Evolutionary conservation across 2,888 invertebrate genomes (phyloP).

Genomic region (Patella ulyssiponensis): DNA sequence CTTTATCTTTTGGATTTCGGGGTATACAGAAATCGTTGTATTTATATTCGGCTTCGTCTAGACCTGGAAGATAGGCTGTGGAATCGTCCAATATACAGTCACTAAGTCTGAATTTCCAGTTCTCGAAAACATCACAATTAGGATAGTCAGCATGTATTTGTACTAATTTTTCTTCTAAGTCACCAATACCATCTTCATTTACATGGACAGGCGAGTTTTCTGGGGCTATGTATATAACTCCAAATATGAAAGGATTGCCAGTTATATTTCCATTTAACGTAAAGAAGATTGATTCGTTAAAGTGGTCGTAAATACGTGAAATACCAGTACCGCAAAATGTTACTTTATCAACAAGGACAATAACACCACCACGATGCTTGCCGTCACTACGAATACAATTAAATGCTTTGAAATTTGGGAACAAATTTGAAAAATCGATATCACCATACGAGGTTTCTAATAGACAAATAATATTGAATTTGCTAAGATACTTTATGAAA

Average conservation of each 20-base stretch:
- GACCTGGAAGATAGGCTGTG: neutral
- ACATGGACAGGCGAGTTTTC: neutral
- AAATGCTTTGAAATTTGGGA: neutral
- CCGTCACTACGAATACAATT: neutral
- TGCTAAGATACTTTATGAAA: neutral
- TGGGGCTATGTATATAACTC: neutral
- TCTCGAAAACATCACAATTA: neutral
- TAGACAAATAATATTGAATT: neutral
- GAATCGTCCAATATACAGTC: constrained; percentile 7
- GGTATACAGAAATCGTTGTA: neutral
- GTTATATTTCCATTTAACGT: neutral
- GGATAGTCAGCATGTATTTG: neutral
- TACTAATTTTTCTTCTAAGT: neutral
- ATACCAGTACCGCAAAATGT: neutral
- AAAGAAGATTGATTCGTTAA: neutral
- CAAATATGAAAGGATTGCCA: neutral
- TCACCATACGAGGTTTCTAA: neutral
- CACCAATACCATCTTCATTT: neutral
- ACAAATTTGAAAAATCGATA: neutral
- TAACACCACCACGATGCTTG: neutral
- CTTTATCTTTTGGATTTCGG: neutral
- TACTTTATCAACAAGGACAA: neutral
- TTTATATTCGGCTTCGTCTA: neutral
- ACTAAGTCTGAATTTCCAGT: too few relatives aligned
- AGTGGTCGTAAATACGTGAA: neutral